phyloP scores from a whole-genome alignment of 2,113 vertebrate species.

The Dipodomys stephensi region DNA sequence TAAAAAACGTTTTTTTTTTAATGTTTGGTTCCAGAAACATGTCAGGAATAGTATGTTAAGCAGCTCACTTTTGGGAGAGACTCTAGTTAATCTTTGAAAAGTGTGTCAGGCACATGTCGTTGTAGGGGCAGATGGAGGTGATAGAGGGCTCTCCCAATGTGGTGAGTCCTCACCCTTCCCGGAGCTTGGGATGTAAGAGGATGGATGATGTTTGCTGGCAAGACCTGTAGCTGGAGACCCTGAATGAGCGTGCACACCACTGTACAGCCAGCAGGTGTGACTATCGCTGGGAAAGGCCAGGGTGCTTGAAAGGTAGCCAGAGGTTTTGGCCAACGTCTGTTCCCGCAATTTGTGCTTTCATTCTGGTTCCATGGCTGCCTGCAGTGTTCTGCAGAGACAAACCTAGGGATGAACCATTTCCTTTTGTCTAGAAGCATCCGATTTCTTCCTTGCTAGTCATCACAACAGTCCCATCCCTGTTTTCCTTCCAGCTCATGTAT shows the following conservation, averaged over 20 bases:
- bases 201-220: not conserved
- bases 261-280: not conserved
- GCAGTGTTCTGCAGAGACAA: not conserved
- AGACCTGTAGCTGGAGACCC: rapidly evolving
- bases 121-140: not conserved
- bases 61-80: conserved; percentile 13
- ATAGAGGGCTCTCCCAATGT: not conserved
- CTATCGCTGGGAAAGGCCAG: rapidly evolving
- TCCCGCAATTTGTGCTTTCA: not conserved
- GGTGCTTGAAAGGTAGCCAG: not conserved
- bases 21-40: conserved; percentile 64
- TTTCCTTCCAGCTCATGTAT: not conserved
- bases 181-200: not conserved
- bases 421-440: no score
- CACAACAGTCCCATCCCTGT: not conserved
- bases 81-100: not conserved
- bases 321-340: not conserved
- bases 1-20: not conserved
- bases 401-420: not conserved
- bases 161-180: not conserved
- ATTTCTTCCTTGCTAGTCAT: not conserved
- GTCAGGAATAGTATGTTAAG: conserved; percentile 53
- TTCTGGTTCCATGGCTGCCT: not conserved
- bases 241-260: rapidly evolving
- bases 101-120: not conserved